Conservation (phyloP, 2,113 vertebrate genomes). For the Dermatemys mawii region DNA sequence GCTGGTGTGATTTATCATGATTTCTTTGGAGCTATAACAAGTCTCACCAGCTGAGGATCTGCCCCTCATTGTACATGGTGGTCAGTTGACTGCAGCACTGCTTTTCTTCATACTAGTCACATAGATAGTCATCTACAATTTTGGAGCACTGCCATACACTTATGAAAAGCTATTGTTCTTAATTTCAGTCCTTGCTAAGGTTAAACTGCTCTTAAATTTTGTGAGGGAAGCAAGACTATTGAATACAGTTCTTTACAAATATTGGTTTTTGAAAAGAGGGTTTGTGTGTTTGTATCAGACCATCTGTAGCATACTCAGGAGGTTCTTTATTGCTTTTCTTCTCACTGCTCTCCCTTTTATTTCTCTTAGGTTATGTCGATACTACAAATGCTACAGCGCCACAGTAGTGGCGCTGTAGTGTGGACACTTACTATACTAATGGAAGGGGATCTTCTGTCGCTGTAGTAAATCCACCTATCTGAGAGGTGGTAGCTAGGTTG, state of each 20-base stretch:
- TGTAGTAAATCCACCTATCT: neutral
- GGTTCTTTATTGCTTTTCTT: neutral
- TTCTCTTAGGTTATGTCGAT: neutral
- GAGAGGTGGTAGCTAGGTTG: neutral
- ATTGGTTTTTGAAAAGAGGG: neutral
- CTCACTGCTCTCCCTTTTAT: neutral
- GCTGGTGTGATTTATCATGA: neutral
- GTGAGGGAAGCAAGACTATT: neutral
- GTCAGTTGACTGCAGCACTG: neutral
- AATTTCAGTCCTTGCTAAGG: neutral
- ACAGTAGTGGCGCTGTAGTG: neutral
- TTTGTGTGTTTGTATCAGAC: neutral
- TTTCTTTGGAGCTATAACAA: neutral
- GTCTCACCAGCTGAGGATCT: accelerated
- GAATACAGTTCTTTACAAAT: neutral
- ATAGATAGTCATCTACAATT: neutral
- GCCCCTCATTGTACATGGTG: neutral
- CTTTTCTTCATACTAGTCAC: neutral
- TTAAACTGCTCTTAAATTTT: neutral
- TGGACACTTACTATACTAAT: neutral
- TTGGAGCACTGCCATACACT: neutral
- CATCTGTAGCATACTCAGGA: neutral
- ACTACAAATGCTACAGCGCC: neutral
- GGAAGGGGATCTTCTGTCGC: neutral
- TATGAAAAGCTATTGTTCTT: neutral